Percentiles rank a stretch among this genome's conserved stretches.
Conservation (phyloP, 2,113 vertebrate species). For the Catagonus wagneri region DNA sequence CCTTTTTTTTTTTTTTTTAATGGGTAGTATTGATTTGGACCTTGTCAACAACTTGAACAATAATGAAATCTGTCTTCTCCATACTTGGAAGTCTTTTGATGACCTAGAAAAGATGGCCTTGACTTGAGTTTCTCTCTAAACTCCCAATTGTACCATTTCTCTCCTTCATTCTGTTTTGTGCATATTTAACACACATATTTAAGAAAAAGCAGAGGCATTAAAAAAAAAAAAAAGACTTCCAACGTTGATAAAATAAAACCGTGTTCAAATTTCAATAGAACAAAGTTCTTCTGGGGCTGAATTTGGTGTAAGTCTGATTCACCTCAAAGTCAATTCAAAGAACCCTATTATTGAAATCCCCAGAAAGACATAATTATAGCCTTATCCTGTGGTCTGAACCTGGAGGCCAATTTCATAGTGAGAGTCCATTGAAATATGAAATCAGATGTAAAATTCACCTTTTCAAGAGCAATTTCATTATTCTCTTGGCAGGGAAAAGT, state of each 20-base stretch:
- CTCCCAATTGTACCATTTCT: neutral
- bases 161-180: neutral
- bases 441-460: neutral
- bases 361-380: neutral
- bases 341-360: constrained; percentile 1
- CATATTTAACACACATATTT: neutral
- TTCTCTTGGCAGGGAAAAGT: neutral
- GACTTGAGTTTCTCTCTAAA: neutral
- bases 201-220: neutral
- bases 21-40: neutral
- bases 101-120: neutral
- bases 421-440: neutral
- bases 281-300: neutral
- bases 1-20: neutral
- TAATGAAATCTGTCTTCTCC: neutral
- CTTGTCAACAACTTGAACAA: neutral
- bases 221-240: neutral
- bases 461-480: constrained; percentile 32
- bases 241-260: neutral
- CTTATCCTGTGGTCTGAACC: neutral
- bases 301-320: neutral
- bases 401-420: neutral
- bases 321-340: constrained; percentile 15
- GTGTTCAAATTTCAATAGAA: neutral
- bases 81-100: neutral